Conservation (phyloP, 2,888 invertebrate genomes). For the Theretra japonica region DNA sequence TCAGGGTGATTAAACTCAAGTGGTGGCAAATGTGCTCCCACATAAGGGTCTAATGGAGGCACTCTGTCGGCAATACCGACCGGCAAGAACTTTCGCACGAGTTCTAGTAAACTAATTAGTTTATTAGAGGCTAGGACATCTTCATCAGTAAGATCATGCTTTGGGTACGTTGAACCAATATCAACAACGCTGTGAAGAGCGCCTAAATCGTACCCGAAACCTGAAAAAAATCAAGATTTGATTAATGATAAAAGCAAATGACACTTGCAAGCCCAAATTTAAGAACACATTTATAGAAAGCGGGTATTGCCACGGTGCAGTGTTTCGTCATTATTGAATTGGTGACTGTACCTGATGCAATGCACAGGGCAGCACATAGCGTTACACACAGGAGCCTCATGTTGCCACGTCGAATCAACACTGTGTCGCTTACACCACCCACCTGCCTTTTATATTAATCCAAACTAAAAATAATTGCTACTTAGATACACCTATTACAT, state of each 20-base stretch:
- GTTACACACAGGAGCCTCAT: background rate
- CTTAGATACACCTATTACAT: background rate
- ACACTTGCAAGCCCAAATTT: too few relatives aligned
- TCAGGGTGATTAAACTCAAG: background rate
- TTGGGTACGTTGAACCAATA: background rate
- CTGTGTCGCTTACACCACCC: background rate
- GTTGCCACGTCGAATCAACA: background rate
- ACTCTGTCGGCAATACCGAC: background rate
- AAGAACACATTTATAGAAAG: too few relatives aligned
- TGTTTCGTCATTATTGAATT: background rate
- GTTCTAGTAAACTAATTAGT: background rate
- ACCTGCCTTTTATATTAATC: background rate
- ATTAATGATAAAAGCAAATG: too few relatives aligned
- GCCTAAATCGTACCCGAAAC: background rate
- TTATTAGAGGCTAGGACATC: background rate
- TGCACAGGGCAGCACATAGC: background rate
- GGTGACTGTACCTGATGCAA: background rate
- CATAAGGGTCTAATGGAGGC: slow-evolving; percentile 8
- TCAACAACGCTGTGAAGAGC: background rate
- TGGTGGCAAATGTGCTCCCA: background rate
- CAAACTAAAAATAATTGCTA: background rate
- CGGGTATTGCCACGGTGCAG: too few relatives aligned
- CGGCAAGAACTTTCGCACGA: background rate
- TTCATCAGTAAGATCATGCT: background rate
- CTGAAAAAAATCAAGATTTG: background rate